Base-by-base conservation (phyloP, 2,888 invertebrate genomes). In the Yponomeuta malinellus region DNA sequence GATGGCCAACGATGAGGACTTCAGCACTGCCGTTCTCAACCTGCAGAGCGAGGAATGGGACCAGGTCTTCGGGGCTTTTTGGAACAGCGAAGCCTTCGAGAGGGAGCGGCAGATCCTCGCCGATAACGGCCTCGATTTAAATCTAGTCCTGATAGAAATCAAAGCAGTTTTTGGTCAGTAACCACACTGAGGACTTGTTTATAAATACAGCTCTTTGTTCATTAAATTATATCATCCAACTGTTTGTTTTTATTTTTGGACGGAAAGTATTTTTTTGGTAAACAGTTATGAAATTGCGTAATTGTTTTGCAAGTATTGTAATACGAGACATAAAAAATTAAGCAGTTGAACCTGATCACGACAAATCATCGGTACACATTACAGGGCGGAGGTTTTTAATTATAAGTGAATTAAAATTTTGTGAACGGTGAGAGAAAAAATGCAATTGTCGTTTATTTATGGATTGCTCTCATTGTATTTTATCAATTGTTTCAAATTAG, bases 131-230 rank as follows among this genome's bases (percentile, higher is more conserved):
- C 82, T 90, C 59, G 77, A 85, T 4, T 37, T 87, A 0, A 48
- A 74, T 0, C 72, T 76, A 0, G 66, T 88, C 0, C 31, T 86
- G 1, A 72, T 78, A 0, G 81, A 88, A 73, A 48, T 88, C 4
- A 10, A 79, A 2, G 89, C 88, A 33, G 70, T 88, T 31, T 87
- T 88, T 69, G 88, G 88, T 29, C 86, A 86, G 73, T 81, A 81
- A 29, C 23, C 23, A 63, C 3, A 64, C n/a, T 59, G 52, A 15
- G 12, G 52, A 15, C 15, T 4, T 4, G 1, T 59, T 59, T 12
- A 15, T 59, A 59, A 59, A 59, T 8, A 15, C 3, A 12, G 52
- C 43, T 8, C 43, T 15, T 59, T 15, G 5, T 59, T 52, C 52
- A 52, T 12, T 59, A 15, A 15, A 59, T 59, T 59, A 15, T 15